Percentiles rank a stretch among this genome's conserved stretches.
These are phyloP conservation scores for Papilio xuthus DNA, from an alignment of 1,140 invertebrate species.

Conservation along the genomic window DNA sequence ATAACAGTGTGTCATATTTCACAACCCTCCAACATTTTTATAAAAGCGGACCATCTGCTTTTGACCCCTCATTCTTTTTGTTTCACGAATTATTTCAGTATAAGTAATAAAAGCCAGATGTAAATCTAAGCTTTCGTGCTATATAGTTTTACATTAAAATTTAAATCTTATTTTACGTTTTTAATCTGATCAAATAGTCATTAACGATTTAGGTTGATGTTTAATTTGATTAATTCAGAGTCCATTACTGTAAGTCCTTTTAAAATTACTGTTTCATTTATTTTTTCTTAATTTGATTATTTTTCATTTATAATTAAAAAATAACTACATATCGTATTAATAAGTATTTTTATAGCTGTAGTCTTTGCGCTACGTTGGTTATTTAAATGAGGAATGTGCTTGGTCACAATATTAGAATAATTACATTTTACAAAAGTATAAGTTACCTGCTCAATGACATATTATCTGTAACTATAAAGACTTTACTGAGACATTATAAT, in stretches of 20 bases:
- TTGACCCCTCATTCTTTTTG: conserved; percentile 80
- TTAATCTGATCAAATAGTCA: conserved; percentile 16
- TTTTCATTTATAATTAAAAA: too few species aligned
- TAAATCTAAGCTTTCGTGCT: conserved; percentile 36
- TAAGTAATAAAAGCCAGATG: conserved; percentile 63
- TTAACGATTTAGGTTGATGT: conserved; percentile 11
- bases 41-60: conserved; percentile 81
- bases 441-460: too few species aligned
- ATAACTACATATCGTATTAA: too few species aligned
- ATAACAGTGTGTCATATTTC: conserved; percentile 82
- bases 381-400: too few species aligned
- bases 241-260: neutral
- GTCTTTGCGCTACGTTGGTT: too few species aligned
- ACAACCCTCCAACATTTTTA: conserved; percentile 81
- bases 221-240: neutral
- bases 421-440: too few species aligned
- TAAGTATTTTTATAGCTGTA: too few species aligned
- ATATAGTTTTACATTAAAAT: conserved; percentile 13
- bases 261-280: neutral
- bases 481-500: too few species aligned
- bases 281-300: neutral
- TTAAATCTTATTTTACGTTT: conserved; percentile 3
- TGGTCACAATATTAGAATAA: too few species aligned
- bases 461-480: too few species aligned
- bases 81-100: conserved; percentile 78